Evolutionary conservation across 1,140 invertebrate genomes (phyloP).

Genomic region (Lepidotrigona ventralis): DNA sequence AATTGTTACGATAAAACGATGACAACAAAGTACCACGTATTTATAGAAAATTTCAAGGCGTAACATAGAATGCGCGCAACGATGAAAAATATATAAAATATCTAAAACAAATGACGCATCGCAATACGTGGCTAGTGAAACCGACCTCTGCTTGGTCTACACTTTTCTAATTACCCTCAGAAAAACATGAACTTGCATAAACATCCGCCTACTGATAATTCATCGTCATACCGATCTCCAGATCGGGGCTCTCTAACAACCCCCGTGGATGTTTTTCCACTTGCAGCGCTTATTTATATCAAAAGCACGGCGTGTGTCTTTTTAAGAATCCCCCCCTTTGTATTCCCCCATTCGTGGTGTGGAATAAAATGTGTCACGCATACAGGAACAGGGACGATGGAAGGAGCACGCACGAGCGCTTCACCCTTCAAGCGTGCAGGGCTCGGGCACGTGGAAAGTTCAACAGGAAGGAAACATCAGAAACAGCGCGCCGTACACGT

Average conservation of each 20-base stretch:
- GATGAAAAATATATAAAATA: too few species aligned
- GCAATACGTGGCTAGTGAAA: too few species aligned
- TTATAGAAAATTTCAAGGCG: not conserved
- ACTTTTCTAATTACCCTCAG: too few species aligned
- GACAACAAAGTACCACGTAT: not conserved
- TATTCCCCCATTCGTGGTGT: not conserved
- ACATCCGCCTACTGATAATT: not conserved
- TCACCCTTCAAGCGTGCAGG: not conserved
- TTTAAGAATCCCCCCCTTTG: not conserved
- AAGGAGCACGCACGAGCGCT: conserved; percentile 9
- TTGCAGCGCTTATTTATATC: conserved; percentile 6
- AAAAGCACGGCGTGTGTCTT: not conserved
- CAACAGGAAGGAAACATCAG: conserved; percentile 32
- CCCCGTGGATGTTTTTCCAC: not conserved
- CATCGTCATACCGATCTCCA: not conserved
- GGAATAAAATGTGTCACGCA: conserved; percentile 33
- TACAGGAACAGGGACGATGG: not conserved
- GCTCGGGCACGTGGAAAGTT: conserved; percentile 45
- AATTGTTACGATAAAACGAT: not conserved
- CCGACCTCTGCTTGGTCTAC: too few species aligned
- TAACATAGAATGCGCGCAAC: too few species aligned
- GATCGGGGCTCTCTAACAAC: not conserved
- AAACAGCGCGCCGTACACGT: not conserved
- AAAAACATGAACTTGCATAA: too few species aligned
- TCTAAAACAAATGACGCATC: too few species aligned